Percentiles rank a stretch among this genome's conserved stretches.
Evolutionary conservation across 2,888 invertebrate species (phyloP).

Genomic region (Patella depressa): DNA sequence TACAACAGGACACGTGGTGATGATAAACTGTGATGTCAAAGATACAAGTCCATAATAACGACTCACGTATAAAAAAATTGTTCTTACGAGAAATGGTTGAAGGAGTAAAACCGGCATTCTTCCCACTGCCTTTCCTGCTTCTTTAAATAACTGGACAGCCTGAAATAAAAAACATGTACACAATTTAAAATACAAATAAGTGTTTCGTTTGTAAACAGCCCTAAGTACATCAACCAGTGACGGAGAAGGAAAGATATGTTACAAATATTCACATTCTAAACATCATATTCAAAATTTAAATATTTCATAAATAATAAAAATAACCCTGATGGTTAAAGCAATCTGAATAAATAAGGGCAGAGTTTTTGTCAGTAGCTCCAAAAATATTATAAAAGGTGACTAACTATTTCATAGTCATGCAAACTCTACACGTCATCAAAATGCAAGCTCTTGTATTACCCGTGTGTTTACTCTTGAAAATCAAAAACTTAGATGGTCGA

Average conservation of each 20-base stretch:
- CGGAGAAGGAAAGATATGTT: too few relatives aligned
- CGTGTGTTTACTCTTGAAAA: too few relatives aligned
- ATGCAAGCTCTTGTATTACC: too few relatives aligned
- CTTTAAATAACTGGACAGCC: slow-evolving; percentile 87
- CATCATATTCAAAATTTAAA: background rate
- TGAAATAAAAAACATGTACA: slow-evolving; percentile 25
- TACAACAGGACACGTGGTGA: too few relatives aligned
- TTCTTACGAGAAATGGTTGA: slow-evolving; percentile 75
- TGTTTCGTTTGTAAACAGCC: background rate
- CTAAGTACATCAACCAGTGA: too few relatives aligned
- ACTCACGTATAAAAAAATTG: background rate
- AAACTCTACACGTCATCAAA: too few relatives aligned
- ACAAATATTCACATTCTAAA: too few relatives aligned
- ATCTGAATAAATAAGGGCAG: too few relatives aligned
- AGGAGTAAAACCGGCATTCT: slow-evolving; percentile 87
- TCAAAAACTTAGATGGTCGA: too few relatives aligned
- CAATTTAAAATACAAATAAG: background rate
- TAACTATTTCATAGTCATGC: too few relatives aligned
- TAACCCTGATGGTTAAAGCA: background rate
- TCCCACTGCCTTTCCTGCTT: slow-evolving; percentile 89
- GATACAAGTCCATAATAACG: background rate
- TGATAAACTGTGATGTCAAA: background rate
- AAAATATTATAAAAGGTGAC: too few relatives aligned
- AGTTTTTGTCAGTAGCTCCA: too few relatives aligned
- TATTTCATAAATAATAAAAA: slow-evolving; percentile 10